Percentiles rank a stretch among this genome's conserved stretches.
phyloP scores from a whole-genome alignment of 1,140 invertebrate genomes.

The Eciton burchellii region DNA sequence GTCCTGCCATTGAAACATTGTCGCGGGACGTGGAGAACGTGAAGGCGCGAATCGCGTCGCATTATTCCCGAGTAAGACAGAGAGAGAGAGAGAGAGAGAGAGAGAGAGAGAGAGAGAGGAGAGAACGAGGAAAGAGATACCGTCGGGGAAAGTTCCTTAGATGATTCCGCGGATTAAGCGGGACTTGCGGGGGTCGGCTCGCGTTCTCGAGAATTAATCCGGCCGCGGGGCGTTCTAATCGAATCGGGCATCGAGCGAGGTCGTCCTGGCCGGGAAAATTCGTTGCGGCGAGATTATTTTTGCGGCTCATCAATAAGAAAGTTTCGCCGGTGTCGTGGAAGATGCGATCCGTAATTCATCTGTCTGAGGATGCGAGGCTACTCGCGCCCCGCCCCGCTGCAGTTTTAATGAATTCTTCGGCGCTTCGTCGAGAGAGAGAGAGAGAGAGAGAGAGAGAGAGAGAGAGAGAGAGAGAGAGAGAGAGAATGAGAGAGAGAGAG shows the following conservation, averaged over 20 bases:
- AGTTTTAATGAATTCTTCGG: slow-evolving; percentile 59
- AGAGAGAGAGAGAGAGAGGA: too few species aligned
- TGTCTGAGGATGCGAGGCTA: slow-evolving; percentile 44
- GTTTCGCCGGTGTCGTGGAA: background rate
- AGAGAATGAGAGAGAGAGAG: too few species aligned
- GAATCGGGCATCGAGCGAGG: background rate
- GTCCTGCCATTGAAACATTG: background rate
- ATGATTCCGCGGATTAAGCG: background rate
- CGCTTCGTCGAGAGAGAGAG: slow-evolving; percentile 3
- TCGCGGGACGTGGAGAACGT: background rate
- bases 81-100: too few species aligned
- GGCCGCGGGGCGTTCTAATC: background rate
- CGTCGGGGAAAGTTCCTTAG: background rate
- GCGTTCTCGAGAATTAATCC: slow-evolving; percentile 34
- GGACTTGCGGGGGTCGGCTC: background rate
- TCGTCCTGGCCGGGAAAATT: background rate
- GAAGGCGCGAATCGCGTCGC: background rate
- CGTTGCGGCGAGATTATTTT: slow-evolving; percentile 37
- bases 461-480: slow-evolving; percentile 4
- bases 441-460: too few species aligned
- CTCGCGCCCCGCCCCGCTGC: background rate
- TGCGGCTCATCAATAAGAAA: slow-evolving; percentile 12
- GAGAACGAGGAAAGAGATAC: background rate
- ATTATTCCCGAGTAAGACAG: background rate
- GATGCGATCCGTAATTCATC: slow-evolving; percentile 15